Evolutionary conservation across 2,113 vertebrate species (phyloP), one percentile per base, ranked within the genome.

Genomic region (Chloropsis cyanopogon): DNA sequence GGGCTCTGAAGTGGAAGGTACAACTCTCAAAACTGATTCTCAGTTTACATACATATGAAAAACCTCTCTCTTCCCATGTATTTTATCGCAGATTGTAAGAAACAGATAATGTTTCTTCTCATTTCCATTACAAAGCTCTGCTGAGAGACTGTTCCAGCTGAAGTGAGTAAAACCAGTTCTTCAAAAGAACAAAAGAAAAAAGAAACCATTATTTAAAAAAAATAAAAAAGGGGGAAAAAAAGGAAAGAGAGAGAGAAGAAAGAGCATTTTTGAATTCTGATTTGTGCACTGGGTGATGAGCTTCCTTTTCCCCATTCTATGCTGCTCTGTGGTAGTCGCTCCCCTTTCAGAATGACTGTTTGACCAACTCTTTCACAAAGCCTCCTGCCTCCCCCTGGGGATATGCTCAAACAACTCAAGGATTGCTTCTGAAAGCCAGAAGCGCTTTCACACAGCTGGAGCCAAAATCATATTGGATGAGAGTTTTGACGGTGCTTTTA

Each of bases 61-160:
- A 69, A 52, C 25, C 31, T 71, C 65, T 91, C 63, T 88, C 54
- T 73, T 90, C 77, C 71, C 52, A 22, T 6, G 17, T 78, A 59
- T 86, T 95, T 91, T 81, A 92, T 17, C n/a, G 76, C 15, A 88
- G 77, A 57, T 69, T 84, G 80, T 84, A 93, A 84, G 90, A 93
- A 93, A 83, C 28, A 92, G 85, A 90, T 94, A 95, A 88, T 28
- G 52, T 60, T 59, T 88, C 52, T 78, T 82, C 68, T 94, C 19
- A 90, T 97, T 96, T 96, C 93, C 95, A 96, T 96, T 90, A 96
- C 90, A 97, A 96, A 96, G 92, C 82, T 93, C 49, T 82, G 53
- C 65, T 88, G 65, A 81, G 75, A 88, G 60, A 57, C 53, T 82
- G 49, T 50, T 92, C 49, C 86, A 94, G 73, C 61, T 93, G n/a